A percentile compares a stretch with the other conserved stretches of the same genome.
These are phyloP conservation scores for Phylloscopus trochiloides DNA, from an alignment of 2,113 vertebrate genomes.

Conservation along the genomic window DNA sequence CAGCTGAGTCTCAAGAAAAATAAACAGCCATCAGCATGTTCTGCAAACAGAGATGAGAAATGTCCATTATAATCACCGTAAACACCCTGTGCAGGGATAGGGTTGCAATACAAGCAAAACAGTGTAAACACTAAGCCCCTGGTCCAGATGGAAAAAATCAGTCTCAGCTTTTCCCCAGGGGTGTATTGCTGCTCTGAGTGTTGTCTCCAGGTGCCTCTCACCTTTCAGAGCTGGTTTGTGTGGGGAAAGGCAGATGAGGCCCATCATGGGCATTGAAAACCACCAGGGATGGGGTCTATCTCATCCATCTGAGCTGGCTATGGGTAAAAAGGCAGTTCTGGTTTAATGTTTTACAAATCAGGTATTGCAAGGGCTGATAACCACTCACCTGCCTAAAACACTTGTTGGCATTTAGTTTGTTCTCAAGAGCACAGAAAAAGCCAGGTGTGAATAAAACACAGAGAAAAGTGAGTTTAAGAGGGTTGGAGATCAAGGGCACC, in stretches of 20 bases:
- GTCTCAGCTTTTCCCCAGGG: not conserved
- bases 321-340: not conserved
- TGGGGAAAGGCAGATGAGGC: not conserved
- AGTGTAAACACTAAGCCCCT: not conserved
- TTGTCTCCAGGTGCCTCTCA: not conserved
- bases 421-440: not conserved
- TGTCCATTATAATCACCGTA: slow-evolving; percentile 27
- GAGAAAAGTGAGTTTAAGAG: not conserved
- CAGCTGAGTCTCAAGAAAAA: slow-evolving; percentile 27
- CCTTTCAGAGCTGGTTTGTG: not conserved
- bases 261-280: not conserved
- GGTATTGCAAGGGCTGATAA: not conserved
- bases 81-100: not conserved
- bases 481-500: not conserved
- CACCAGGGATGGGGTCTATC: not conserved
- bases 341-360: not conserved
- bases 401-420: not conserved
- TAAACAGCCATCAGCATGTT: slow-evolving; percentile 25
- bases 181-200: not conserved
- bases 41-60: slow-evolving; percentile 44
- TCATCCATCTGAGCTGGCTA: not conserved
- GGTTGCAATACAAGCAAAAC: slow-evolving; percentile 12
- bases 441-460: not conserved
- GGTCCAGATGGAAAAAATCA: not conserved
- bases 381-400: not conserved